Percentiles rank a stretch among this genome's conserved stretches.
These are phyloP conservation scores for Oreamnos americanus DNA, from an alignment of 2,113 vertebrate species.

Conservation along the genomic window DNA sequence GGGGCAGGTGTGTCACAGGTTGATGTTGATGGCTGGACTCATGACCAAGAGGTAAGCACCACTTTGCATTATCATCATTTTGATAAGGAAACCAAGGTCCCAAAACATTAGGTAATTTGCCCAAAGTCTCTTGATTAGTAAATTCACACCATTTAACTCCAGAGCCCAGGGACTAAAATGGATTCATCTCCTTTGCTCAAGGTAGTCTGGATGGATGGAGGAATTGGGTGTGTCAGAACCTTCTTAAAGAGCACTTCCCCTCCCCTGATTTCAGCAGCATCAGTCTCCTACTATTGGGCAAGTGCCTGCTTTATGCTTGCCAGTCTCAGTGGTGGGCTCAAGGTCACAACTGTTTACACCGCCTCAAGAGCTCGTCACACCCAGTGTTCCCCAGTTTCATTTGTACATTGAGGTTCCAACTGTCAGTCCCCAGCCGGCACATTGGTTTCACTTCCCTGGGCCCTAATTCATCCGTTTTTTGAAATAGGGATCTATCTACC, in stretches of 20 bases:
- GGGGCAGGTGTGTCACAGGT: background rate
- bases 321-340: slow-evolving; percentile 34
- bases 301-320: slow-evolving; percentile 7
- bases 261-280: background rate
- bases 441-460: slow-evolving; percentile 70
- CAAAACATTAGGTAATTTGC: background rate
- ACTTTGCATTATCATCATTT: background rate
- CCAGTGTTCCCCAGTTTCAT: slow-evolving; percentile 68
- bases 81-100: background rate
- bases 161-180: background rate
- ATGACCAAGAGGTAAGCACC: background rate
- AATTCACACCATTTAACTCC: background rate
- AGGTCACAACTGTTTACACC: slow-evolving; percentile 58
- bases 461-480: slow-evolving; percentile 53
- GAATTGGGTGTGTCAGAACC: background rate
- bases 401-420: slow-evolving; percentile 71
- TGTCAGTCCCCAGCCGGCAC: slow-evolving; percentile 56
- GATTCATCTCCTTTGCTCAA: background rate
- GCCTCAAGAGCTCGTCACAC: slow-evolving; percentile 54
- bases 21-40: background rate
- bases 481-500: slow-evolving; percentile 64
- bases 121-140: background rate
- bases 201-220: background rate
- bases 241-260: background rate
- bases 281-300: background rate